These are phyloP conservation scores for Platichthys flesus DNA, from an alignment of 2,113 vertebrate genomes.

Conservation along the genomic window DNA sequence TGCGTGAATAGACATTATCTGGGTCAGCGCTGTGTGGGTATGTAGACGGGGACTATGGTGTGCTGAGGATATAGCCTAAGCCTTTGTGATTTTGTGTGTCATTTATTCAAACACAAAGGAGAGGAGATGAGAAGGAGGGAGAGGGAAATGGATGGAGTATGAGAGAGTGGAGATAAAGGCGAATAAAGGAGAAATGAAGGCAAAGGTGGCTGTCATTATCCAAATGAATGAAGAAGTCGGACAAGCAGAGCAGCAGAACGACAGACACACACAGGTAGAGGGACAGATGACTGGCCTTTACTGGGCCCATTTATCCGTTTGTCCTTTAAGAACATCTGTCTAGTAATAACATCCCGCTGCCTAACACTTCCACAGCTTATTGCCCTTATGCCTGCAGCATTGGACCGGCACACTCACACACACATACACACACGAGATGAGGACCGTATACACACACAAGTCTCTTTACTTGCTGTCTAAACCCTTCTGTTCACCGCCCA, in stretches of 20 bases:
- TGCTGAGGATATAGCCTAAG: slow-evolving; percentile 61
- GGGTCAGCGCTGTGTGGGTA: slow-evolving; percentile 70
- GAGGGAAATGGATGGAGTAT: slow-evolving; percentile 54
- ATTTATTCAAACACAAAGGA: slow-evolving; percentile 69
- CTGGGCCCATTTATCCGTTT: slow-evolving; percentile 37
- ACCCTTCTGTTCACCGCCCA: slow-evolving; percentile 69
- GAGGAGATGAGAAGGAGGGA: slow-evolving; percentile 49
- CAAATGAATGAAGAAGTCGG: slow-evolving; percentile 47
- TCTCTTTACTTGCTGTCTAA: slow-evolving; percentile 62
- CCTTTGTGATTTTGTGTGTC: slow-evolving; percentile 69
- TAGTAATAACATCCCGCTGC: slow-evolving; percentile 44
- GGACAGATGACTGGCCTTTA: slow-evolving; percentile 43
- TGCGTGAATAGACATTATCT: slow-evolving; percentile 69
- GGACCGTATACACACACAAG: slow-evolving; percentile 44
- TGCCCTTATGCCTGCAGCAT: slow-evolving; percentile 52
- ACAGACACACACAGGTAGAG: slow-evolving; percentile 8
- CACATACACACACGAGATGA: slow-evolving; percentile 16
- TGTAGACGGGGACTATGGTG: slow-evolving; percentile 51
- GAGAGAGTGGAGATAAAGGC: slow-evolving; percentile 53
- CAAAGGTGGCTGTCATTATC: slow-evolving; percentile 46
- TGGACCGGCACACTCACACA: slow-evolving; percentile 5
- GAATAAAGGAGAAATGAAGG: slow-evolving; percentile 44
- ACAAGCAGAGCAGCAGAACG: not conserved
- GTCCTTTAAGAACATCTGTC: slow-evolving; percentile 72
- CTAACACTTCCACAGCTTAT: slow-evolving; percentile 61